Evolutionary conservation across 92 coral and sea anemone species (phyloP), one percentile per base, ranked within the genome.

Genomic region (Phenganax subtilis): DNA sequence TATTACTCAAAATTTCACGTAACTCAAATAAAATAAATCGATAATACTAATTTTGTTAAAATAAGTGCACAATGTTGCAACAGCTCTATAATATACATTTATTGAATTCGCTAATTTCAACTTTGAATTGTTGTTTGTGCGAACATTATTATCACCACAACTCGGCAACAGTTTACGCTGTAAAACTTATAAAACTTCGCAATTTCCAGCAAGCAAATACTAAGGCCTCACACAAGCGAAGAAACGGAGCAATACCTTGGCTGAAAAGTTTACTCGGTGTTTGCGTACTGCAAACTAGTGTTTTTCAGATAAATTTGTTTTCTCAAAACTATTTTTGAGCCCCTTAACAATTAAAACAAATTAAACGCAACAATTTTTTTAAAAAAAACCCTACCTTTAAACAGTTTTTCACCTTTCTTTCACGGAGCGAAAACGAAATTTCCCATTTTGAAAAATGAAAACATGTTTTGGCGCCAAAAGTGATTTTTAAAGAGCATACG

Each of bases 131-230:
- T 61, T 6, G 27, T 7, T 61, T 6, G 15, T 61, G 67, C 5
- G 1, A 7, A 61, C 25, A 28, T 14, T 61, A 20, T 14, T 28
- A 60, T 27, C 12, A 61, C 67, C 4, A 3, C 20, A 61, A 14
- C 10, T 20, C 30, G 5, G 70, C 70, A 30, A 44, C 70, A 12
- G 70, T 64, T 64, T 64, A 64, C 70, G 30, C 70, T 64, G 70
- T 1, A 30, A 64, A 64, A n/a, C 10, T 59, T 59, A 6, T 10
- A 59, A 59, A 25, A 10, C 65, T 10, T 59, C 47, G 20, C 20
- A 14, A 6, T 59, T 6, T 14, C 67, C 16, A 28, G 67, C 25
- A 14, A 61, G 7, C 67, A 61, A 12, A 61, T 0, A 8, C 28
- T 15, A 7, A 12, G 14, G 8, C 8, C 27, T 61, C 27, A 15